A percentile compares a stretch with the other conserved stretches of the same genome.
phyloP scores from a whole-genome alignment of 2,888 invertebrate species.

The Drosophila flavopinicola region DNA sequence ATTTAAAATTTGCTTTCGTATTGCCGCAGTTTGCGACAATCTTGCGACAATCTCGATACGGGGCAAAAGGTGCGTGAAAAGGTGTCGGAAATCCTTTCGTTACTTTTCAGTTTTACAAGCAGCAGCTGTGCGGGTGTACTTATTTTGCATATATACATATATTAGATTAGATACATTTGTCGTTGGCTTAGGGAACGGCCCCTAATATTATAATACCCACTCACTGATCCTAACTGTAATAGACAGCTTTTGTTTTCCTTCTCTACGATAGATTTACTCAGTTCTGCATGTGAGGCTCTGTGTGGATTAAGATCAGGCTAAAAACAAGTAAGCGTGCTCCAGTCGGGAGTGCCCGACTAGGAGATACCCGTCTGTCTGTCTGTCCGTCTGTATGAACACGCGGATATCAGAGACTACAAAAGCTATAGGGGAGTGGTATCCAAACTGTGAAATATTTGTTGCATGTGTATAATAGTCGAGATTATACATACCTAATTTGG shows the following conservation, averaged over 20 bases:
- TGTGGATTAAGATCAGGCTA: no score
- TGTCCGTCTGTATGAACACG: no score
- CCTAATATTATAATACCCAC: slow-evolving; percentile 5
- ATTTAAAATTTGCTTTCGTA: slow-evolving; percentile 48
- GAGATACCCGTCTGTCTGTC: no score
- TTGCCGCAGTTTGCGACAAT: slow-evolving; percentile 57
- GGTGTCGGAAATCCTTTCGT: slow-evolving; percentile 55
- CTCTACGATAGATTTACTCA: no score
- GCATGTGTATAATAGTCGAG: no score
- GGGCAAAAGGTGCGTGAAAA: slow-evolving; percentile 18
- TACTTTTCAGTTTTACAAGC: not conserved
- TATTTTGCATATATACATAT: slow-evolving; percentile 10
- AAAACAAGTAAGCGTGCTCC: no score
- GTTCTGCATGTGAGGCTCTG: no score
- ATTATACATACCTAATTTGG: no score
- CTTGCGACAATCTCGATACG: slow-evolving; percentile 53
- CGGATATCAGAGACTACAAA: no score
- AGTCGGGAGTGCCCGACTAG: no score
- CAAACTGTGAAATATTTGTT: no score
- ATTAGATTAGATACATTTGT: slow-evolving; percentile 21
- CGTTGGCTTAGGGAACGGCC: slow-evolving; percentile 17
- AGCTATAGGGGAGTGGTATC: no score
- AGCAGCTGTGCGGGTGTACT: slow-evolving; percentile 44
- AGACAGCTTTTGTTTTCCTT: slow-evolving; percentile 5
- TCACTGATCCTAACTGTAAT: slow-evolving; percentile 21